Percentiles rank a stretch among this genome's conserved stretches.
Evolutionary conservation across 2,888 invertebrate genomes (phyloP).

Genomic region (Oscheius onirici): DNA sequence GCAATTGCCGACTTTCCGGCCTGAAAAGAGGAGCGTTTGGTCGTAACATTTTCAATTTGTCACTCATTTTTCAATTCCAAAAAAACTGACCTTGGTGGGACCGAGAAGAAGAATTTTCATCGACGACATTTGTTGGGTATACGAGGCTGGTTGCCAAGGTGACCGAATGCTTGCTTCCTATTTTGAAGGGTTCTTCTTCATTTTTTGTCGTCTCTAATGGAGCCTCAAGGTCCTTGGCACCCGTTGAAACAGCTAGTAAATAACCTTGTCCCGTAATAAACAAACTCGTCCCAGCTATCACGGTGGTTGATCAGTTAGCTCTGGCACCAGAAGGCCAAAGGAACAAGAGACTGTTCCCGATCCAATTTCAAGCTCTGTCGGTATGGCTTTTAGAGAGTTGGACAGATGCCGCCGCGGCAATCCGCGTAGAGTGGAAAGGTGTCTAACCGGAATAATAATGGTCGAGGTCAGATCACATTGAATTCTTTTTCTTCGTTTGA

Average conservation of each 20-base stretch:
- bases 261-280: not conserved
- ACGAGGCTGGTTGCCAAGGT: slow-evolving; percentile 19
- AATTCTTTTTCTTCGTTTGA: not conserved
- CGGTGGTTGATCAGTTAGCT: not conserved
- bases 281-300: not conserved
- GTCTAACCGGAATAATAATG: no score
- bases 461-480: not conserved
- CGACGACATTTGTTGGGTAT: slow-evolving; percentile 2
- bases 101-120: slow-evolving; percentile 26
- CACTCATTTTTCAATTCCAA: not conserved
- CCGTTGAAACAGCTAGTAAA: no score
- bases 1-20: slow-evolving; percentile 58
- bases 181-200: not conserved
- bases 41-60: slow-evolving; percentile 21
- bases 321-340: not conserved
- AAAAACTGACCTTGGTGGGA: slow-evolving; percentile 20
- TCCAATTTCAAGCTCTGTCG: not conserved
- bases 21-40: slow-evolving; percentile 37
- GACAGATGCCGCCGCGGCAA: no score
- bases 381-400: no score
- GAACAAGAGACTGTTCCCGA: not conserved
- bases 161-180: not conserved
- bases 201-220: slow-evolving; percentile 2
- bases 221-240: not conserved
- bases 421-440: no score